These are phyloP conservation scores for Simalia tracyae DNA, from an alignment of 2,797 vertebrate species.

Conservation along the genomic window DNA sequence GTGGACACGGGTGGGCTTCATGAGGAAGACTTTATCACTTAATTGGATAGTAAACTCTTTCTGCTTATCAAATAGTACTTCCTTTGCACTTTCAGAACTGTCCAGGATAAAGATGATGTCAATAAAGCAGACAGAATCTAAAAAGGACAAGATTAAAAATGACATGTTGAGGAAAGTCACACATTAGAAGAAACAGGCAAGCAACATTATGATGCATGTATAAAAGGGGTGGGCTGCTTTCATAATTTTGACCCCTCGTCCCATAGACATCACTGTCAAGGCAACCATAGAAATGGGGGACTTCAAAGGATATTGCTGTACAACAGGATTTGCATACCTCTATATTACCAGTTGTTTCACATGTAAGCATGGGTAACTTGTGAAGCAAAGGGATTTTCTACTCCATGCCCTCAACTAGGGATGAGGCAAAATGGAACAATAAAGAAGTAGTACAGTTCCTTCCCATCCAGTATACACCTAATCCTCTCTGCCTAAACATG, in stretches of 20 bases:
- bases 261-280: background rate
- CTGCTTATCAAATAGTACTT: constrained; percentile 78
- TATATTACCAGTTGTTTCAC: background rate
- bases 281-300: background rate
- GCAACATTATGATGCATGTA: background rate
- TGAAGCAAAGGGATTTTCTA: background rate
- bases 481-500: background rate
- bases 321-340: background rate
- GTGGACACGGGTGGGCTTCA: constrained; percentile 69
- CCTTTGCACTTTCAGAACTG: constrained; percentile 88
- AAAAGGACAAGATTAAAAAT: constrained; percentile 42
- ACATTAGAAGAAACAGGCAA: background rate
- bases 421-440: background rate
- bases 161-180: background rate
- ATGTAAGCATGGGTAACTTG: background rate
- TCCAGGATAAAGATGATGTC: constrained; percentile 84
- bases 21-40: constrained; percentile 75
- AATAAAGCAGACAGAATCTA: constrained; percentile 65
- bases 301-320: background rate
- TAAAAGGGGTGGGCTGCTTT: background rate
- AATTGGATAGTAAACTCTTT: constrained; percentile 81
- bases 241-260: background rate
- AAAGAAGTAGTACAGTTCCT: too few relatives aligned
- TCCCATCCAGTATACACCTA: background rate
- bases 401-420: background rate